A percentile compares a stretch with the other conserved stretches of the same genome.
These are phyloP conservation scores for Thalassophryne amazonica DNA, from an alignment of 2,797 vertebrate genomes.

Conservation along the genomic window DNA sequence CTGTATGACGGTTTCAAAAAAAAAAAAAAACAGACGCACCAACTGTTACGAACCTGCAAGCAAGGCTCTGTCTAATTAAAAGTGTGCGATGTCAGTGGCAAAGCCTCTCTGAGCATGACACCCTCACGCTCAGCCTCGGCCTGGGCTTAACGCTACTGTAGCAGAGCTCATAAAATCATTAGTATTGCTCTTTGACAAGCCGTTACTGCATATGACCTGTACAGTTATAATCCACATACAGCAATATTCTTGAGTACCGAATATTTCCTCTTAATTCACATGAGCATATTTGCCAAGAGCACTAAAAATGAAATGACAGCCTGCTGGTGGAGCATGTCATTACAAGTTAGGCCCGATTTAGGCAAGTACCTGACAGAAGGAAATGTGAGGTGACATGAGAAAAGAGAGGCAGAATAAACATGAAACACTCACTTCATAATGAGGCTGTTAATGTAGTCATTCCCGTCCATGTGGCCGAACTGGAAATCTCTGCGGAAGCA, in stretches of 20 bases:
- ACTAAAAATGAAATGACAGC: constrained; percentile 42
- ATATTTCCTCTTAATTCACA: background rate
- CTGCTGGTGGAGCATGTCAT: constrained; percentile 41
- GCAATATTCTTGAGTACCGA: constrained; percentile 9
- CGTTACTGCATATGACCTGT: constrained; percentile 27
- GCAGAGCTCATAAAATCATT: constrained; percentile 42
- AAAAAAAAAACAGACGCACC: constrained; percentile 27
- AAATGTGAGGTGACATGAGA: constrained; percentile 34
- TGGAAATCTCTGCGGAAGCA: constrained; percentile 83
- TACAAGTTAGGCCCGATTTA: constrained; percentile 27
- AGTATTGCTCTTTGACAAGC: constrained; percentile 45
- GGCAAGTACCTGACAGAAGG: constrained; percentile 45
- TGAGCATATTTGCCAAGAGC: constrained; percentile 12
- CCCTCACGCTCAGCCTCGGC: constrained; percentile 14
- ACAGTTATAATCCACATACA: constrained; percentile 35
- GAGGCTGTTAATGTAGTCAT: constrained; percentile 95
- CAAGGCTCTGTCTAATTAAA: constrained; percentile 60
- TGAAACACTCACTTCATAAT: constrained; percentile 93
- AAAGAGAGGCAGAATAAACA: constrained; percentile 10
- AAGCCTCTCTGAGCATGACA: constrained; percentile 27
- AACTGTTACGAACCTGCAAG: constrained; percentile 20
- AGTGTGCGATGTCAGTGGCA: constrained; percentile 48
- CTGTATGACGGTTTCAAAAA: constrained; percentile 12
- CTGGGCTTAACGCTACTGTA: constrained; percentile 12
- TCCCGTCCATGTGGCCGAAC: constrained; percentile 98